Base-by-base conservation (phyloP, 2,113 vertebrate genomes). In the Garra rufa region DNA sequence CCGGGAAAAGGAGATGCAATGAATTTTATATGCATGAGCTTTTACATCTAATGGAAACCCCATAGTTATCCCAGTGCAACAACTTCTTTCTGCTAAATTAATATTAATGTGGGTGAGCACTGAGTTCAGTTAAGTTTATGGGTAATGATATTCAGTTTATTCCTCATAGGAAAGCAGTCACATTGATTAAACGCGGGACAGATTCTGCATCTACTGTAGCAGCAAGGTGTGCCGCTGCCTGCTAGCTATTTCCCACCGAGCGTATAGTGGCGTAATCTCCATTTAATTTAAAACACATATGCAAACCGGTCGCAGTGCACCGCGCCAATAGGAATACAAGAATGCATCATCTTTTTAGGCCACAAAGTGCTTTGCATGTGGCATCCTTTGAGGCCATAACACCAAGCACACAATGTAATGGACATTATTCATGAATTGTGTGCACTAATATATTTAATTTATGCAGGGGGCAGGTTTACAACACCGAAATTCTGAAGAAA, bases 71-170 rank as follows among this genome's bases (percentile, higher is more conserved):
- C 84, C 86, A 4, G 84, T 69, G 88, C 84, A 85, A 89, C 91
- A 90, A 92, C 91, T 82, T 80, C 86, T 92, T 91, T 91, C 86
- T 91, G 91, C 91, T 91, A 93, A 94, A 94, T 94, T 84, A 95
- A 94, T 94, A 94, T 94, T 94, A 94, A 95, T 95, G 92, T 89
- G 86, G 86, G 88, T 88, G 91, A 92, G 91, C 90, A 86, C 81
- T 88, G 91, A 92, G 91, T 92, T 94, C 91, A 90, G 90, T 94
- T 94, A 93, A 94, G 92, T 94, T 94, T 94, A 94, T 91, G 92
- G 92, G 91, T 94, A 94, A 95, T 95, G 93, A 95, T 95, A 94
- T 94, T 94, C 90, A 92, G 90, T 92, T 93, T 94, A 94, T 94
- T 94, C 93, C 93, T 93, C 88, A 90, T 93, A 92, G 91, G 93